Percentiles rank a stretch among this genome's conserved stretches.
phyloP scores from a whole-genome alignment of 1,140 invertebrate genomes.

The Micrasema minimum region DNA sequence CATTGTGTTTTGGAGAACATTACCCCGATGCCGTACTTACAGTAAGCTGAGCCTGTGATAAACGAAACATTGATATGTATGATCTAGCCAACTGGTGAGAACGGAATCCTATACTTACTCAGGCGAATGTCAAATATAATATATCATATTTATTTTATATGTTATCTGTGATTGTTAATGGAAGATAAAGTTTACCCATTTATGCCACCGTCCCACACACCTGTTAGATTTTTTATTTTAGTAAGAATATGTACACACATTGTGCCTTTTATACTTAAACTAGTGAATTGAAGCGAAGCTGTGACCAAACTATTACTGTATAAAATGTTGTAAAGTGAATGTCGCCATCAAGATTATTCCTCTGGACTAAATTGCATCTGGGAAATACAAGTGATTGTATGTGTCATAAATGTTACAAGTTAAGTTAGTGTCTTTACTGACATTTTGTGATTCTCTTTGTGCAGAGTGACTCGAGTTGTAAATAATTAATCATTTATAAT shows the following conservation, averaged over 20 bases:
- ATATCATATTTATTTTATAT: conserved; percentile 36
- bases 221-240: conserved; percentile 23
- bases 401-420: conserved; percentile 39
- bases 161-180: conserved; percentile 39
- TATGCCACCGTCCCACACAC: conserved; percentile 32
- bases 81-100: conserved; percentile 1
- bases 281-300: conserved; percentile 38
- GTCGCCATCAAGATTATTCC: conserved; percentile 40
- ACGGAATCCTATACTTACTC: too few relatives aligned
- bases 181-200: conserved; percentile 24
- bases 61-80: background rate
- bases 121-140: too few relatives aligned
- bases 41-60: conserved; percentile 15
- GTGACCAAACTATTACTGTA: conserved; percentile 45
- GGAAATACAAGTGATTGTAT: conserved; percentile 45
- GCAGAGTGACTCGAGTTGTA: conserved; percentile 3
- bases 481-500: too few relatives aligned
- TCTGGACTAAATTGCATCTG: conserved; percentile 18
- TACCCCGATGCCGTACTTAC: too few relatives aligned
- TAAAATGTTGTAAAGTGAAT: conserved; percentile 41
- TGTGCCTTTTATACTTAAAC: conserved; percentile 36
- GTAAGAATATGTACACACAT: conserved; percentile 16
- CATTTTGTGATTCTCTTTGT: conserved; percentile 15
- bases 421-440: conserved; percentile 32
- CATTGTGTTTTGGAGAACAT: too few relatives aligned